A percentile compares a stretch with the other conserved stretches of the same genome.
phyloP scores from a whole-genome alignment of 2,888 invertebrate species.

The Chorisops tibialis region DNA sequence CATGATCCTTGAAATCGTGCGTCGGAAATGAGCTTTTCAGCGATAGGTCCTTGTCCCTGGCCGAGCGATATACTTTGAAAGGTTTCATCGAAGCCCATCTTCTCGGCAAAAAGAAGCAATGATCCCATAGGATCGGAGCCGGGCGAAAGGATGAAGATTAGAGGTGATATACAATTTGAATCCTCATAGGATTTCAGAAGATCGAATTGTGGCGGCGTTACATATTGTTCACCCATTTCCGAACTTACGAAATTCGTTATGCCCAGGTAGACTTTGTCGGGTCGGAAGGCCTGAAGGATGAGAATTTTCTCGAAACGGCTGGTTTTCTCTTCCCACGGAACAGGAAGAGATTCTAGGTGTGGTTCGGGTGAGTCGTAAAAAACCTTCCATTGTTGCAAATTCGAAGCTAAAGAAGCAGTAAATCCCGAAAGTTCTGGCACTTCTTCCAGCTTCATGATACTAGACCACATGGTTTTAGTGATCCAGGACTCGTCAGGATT shows the following conservation, averaged over 20 bases:
- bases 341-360: constrained; percentile 66
- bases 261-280: constrained; percentile 80
- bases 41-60: constrained; percentile 84
- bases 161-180: constrained; percentile 71
- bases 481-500: constrained; percentile 83
- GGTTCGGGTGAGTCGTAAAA: constrained; percentile 68
- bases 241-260: constrained; percentile 69
- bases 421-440: constrained; percentile 63
- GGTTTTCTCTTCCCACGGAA: constrained; percentile 61
- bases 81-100: constrained; percentile 69
- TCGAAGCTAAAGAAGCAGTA: constrained; percentile 58
- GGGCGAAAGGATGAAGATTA: constrained; percentile 85
- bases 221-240: constrained; percentile 73
- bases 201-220: constrained; percentile 83
- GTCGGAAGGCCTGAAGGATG: constrained; percentile 73
- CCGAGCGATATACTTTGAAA: constrained; percentile 82
- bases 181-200: constrained; percentile 76
- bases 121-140: constrained; percentile 75
- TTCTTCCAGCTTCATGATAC: constrained; percentile 68
- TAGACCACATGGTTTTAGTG: constrained; percentile 75
- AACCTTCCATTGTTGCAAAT: constrained; percentile 57
- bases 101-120: constrained; percentile 66
- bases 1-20: constrained; percentile 78
- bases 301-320: constrained; percentile 74
- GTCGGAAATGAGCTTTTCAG: constrained; percentile 69